Percentiles rank a stretch among this genome's conserved stretches.
Evolutionary conservation across 2,888 invertebrate species (phyloP).

Genomic region (Conus canariensis): DNA sequence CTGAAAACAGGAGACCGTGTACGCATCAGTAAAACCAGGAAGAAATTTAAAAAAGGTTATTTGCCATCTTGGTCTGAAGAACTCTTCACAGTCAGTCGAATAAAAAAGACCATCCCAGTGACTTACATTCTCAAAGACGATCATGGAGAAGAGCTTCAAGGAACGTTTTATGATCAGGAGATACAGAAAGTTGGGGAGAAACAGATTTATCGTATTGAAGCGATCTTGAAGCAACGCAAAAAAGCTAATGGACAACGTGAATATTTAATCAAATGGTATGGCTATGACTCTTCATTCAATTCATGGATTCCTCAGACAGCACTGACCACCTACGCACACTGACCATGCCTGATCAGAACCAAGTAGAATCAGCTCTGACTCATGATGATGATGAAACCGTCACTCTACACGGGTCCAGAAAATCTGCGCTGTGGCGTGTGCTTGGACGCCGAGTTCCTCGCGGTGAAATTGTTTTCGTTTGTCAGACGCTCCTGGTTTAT

Average conservation of each 20-base stretch:
- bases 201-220: background rate
- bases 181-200: background rate
- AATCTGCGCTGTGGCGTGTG: too few relatives aligned
- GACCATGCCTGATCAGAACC: background rate
- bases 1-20: conserved; percentile 47
- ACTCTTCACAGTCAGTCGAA: conserved; percentile 48
- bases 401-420: too few relatives aligned
- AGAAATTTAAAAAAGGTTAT: conserved; percentile 51
- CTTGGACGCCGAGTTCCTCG: too few relatives aligned
- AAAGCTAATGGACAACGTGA: background rate
- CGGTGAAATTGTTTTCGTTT: too few relatives aligned
- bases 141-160: conserved; percentile 44
- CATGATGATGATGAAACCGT: too few relatives aligned
- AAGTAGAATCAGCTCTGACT: background rate
- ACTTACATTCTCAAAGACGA: conserved; percentile 45
- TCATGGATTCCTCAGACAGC: background rate
- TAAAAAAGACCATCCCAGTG: conserved; percentile 24
- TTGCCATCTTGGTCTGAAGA: conserved; percentile 51
- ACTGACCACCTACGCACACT: background rate
- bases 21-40: conserved; percentile 41
- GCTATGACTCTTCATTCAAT: background rate
- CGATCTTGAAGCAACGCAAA: background rate
- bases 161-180: conserved; percentile 48
- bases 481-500: too few relatives aligned
- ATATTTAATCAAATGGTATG: conserved; percentile 1